phyloP scores from a whole-genome alignment of 2,888 invertebrate species.

The Trachelus troglodyta region DNA sequence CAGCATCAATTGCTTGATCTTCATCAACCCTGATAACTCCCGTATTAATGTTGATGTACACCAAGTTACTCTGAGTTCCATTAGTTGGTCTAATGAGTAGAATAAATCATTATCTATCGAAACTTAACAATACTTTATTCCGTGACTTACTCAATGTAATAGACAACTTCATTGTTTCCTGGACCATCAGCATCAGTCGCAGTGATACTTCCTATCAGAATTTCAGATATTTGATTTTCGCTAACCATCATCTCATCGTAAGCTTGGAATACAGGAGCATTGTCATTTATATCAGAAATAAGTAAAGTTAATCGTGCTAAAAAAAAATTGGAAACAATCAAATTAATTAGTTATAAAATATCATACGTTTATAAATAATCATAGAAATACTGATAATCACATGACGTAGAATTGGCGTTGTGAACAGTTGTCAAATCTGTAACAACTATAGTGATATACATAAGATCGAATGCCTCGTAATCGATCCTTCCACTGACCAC shows the following conservation, averaged over 20 bases:
- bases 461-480: conserved; percentile 72
- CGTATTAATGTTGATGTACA: conserved; percentile 67
- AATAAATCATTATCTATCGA: neutral
- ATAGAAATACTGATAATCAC: conserved; percentile 55
- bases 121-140: neutral
- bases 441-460: conserved; percentile 70
- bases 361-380: conserved; percentile 18
- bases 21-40: conserved; percentile 70
- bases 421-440: conserved; percentile 68
- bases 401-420: conserved; percentile 68
- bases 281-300: conserved; percentile 75
- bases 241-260: conserved; percentile 68
- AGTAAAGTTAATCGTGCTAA: conserved; percentile 71
- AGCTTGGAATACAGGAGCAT: conserved; percentile 70
- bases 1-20: conserved; percentile 69
- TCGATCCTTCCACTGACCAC: conserved; percentile 67
- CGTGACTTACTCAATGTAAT: conserved; percentile 67
- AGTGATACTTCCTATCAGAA: conserved; percentile 71
- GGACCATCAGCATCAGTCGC: conserved; percentile 75
- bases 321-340: conserved; percentile 30
- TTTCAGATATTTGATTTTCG: conserved; percentile 68
- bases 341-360: conserved; percentile 3
- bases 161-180: conserved; percentile 71
- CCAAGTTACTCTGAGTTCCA: conserved; percentile 65
- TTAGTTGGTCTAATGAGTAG: conserved; percentile 61